Conservation (phyloP, 2,113 vertebrate genomes). For the Aegotheles bennettii region DNA sequence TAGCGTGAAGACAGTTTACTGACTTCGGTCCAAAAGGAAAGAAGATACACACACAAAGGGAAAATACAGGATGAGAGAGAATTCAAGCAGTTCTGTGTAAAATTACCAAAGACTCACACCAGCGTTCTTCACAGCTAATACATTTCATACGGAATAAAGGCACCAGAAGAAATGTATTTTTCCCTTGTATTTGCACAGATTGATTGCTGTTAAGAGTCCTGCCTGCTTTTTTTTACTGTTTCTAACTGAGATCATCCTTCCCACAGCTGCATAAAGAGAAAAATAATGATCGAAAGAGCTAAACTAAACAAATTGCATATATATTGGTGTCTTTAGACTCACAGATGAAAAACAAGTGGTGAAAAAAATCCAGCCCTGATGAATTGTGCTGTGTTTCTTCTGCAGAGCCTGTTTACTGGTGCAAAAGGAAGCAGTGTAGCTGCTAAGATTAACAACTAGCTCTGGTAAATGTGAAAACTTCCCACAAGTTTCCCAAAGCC, state of each 20-base stretch:
- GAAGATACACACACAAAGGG: accelerated
- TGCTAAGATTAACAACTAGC: background rate
- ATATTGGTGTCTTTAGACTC: background rate
- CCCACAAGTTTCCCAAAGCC: background rate
- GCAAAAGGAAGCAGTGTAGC: background rate
- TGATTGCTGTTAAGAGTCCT: background rate
- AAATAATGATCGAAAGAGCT: background rate
- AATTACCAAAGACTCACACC: background rate
- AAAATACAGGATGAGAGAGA: background rate
- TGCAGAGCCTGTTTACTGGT: background rate
- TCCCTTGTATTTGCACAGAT: background rate
- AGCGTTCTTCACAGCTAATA: background rate
- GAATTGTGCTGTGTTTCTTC: background rate
- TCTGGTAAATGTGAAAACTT: background rate
- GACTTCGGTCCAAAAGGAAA: background rate
- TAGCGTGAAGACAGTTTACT: background rate
- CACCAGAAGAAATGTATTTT: background rate
- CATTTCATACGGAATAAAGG: background rate
- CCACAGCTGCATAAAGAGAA: background rate
- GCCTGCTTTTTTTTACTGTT: background rate
- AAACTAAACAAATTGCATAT: background rate
- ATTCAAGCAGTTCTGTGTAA: background rate
- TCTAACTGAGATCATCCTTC: background rate
- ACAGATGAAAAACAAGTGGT: background rate
- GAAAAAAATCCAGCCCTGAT: background rate